phyloP scores from a whole-genome alignment of 2,888 invertebrate species.

The Liopterus haemorrhoidalis region DNA sequence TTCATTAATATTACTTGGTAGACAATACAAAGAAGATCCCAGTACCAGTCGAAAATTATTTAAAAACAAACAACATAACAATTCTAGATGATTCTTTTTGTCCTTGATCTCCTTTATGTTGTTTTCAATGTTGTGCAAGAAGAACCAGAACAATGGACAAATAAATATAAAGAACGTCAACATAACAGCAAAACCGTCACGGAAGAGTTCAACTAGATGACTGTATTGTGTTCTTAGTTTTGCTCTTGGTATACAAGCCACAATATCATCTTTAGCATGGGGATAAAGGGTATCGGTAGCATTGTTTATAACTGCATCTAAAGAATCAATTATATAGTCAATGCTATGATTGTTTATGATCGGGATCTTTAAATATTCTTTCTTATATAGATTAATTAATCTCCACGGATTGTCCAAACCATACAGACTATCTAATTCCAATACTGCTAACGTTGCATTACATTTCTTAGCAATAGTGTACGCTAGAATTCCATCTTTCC shows the following conservation, averaged over 20 bases:
- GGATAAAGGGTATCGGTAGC: conserved; percentile 16
- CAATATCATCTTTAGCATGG: conserved; percentile 13
- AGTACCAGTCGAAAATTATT: conserved; percentile 15
- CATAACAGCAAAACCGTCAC: conserved; percentile 3
- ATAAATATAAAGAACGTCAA: conserved; percentile 13
- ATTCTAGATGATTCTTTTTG: background rate
- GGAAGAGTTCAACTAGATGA: conserved; percentile 6
- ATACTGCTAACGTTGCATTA: conserved; percentile 13
- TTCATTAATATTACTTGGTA: conserved; percentile 7
- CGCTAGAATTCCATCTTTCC: conserved; percentile 13
- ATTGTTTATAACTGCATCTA: conserved; percentile 15
- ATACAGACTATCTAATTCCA: background rate
- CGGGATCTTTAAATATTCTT: conserved; percentile 1
- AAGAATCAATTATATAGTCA: conserved; percentile 13
- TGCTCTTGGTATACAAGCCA: conserved; percentile 4
- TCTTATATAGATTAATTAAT: conserved; percentile 7
- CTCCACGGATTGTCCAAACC: conserved; percentile 16
- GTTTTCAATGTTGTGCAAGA: conserved; percentile 7
- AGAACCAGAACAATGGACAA: conserved; percentile 15
- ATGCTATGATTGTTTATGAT: conserved; percentile 9
- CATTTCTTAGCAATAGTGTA: conserved; percentile 1
- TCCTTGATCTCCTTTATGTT: background rate
- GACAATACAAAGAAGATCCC: conserved; percentile 4
- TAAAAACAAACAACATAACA: background rate
- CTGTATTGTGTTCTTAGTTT: conserved; percentile 8